phyloP scores from a whole-genome alignment of 2,797 vertebrate species.

The Clamator glandarius region DNA sequence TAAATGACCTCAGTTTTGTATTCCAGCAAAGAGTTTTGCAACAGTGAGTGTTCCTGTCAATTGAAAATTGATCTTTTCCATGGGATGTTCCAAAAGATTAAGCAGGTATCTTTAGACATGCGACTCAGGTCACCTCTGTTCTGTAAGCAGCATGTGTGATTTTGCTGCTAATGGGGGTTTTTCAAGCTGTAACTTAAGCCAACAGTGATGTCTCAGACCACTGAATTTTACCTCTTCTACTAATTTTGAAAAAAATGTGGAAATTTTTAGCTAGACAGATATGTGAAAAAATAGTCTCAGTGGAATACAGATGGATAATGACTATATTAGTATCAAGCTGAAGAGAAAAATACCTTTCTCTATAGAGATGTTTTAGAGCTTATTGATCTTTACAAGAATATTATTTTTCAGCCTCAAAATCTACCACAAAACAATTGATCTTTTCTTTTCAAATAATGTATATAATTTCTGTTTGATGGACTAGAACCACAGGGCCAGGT shows the following conservation, averaged over 20 bases:
- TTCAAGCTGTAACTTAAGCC: background rate
- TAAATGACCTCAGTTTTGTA: slow-evolving; percentile 30
- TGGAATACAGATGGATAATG: slow-evolving; percentile 1
- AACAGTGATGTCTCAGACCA: background rate
- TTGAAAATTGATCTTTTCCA: slow-evolving; percentile 39
- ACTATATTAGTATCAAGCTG: background rate
- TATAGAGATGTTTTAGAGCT: background rate
- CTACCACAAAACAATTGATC: background rate
- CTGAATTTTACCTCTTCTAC: background rate
- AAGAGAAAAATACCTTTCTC: slow-evolving; percentile 16
- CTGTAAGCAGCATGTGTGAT: background rate
- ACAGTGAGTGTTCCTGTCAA: slow-evolving; percentile 10
- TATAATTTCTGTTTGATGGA: background rate
- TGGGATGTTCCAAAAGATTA: slow-evolving; percentile 21
- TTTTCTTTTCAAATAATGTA: background rate
- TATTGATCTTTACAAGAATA: slow-evolving; percentile 1
- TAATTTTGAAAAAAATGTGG: background rate
- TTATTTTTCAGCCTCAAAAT: background rate
- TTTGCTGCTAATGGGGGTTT: background rate
- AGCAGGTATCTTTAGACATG: slow-evolving; percentile 1
- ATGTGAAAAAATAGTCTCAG: background rate
- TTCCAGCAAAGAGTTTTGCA: slow-evolving; percentile 30
- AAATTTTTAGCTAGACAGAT: background rate
- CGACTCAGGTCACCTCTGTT: slow-evolving; percentile 2
- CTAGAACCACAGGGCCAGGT: background rate